A percentile compares a stretch with the other conserved stretches of the same genome.
These are phyloP conservation scores for Danaus plexippus DNA, from an alignment of 1,140 invertebrate genomes.

Conservation along the genomic window DNA sequence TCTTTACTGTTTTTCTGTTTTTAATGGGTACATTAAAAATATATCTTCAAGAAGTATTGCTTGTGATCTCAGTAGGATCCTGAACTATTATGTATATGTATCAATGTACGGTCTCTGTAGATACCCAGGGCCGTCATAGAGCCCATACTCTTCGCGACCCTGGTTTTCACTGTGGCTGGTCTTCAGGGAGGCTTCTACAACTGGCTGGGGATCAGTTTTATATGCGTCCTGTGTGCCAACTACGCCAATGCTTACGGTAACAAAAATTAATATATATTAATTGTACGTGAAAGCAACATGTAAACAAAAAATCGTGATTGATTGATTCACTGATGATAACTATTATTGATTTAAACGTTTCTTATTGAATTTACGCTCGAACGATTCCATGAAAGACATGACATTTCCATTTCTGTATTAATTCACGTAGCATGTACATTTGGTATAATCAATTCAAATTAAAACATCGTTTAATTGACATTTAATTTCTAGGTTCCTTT, in stretches of 20 bases:
- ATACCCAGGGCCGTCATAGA: constrained; percentile 76
- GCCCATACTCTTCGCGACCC: constrained; percentile 73
- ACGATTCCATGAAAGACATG: too few species aligned
- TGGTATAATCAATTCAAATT: too few species aligned
- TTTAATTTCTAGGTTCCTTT: constrained; percentile 71
- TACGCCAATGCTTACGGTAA: constrained; percentile 69
- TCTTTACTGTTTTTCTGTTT: too few species aligned
- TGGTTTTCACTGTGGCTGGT: constrained; percentile 70
- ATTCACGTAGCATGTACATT: too few species aligned
- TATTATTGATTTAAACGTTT: too few species aligned
- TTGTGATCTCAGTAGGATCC: too few species aligned
- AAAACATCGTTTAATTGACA: background rate
- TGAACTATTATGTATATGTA: too few species aligned
- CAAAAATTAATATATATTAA: constrained; percentile 2
- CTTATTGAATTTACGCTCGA: too few species aligned
- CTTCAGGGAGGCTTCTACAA: constrained; percentile 56
- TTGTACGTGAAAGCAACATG: background rate
- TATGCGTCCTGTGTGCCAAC: constrained; percentile 63
- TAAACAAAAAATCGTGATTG: background rate
- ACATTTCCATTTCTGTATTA: too few species aligned
- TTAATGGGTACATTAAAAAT: too few species aligned
- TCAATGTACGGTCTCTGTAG: constrained; percentile 45
- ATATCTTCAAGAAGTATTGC: too few species aligned
- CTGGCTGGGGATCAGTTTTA: constrained; percentile 60
- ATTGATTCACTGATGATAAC: too few species aligned